phyloP scores from a whole-genome alignment of 2,797 vertebrate genomes.

The Gorsachius magnificus region DNA sequence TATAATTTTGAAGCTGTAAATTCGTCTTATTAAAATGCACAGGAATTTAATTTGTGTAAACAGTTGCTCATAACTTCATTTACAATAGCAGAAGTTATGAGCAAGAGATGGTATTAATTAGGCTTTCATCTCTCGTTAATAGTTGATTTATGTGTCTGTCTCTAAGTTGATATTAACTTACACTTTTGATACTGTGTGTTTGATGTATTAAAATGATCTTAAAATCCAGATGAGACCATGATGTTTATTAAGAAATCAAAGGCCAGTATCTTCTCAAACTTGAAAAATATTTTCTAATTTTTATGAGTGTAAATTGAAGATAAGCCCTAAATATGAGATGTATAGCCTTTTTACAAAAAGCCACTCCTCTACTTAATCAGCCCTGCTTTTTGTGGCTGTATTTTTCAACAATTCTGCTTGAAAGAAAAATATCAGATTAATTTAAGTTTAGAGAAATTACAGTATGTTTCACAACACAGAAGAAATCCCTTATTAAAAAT shows the following conservation, averaged over 20 bases:
- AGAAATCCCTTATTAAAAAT: neutral
- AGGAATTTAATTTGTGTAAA: conserved; percentile 28
- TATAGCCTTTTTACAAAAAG: neutral
- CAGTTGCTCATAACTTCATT: neutral
- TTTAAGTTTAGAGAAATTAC: conserved; percentile 37
- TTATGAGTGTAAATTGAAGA: neutral
- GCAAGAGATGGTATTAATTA: neutral
- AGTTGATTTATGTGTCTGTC: conserved; percentile 6
- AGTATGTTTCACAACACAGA: conserved; percentile 3
- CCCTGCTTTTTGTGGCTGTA: neutral
- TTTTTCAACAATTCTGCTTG: conserved; percentile 29
- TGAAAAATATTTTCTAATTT: neutral
- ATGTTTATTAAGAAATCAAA: neutral
- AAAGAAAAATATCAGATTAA: neutral
- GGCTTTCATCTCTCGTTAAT: neutral
- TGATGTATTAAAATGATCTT: neutral
- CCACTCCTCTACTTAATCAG: neutral
- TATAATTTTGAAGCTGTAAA: conserved; percentile 17
- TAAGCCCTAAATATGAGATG: neutral
- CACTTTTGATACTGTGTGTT: neutral
- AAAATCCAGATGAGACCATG: neutral
- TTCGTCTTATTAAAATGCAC: conserved; percentile 1
- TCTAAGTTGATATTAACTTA: neutral
- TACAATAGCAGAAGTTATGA: neutral
- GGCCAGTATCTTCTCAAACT: neutral